Conservation (phyloP, 2,888 invertebrate genomes). For the Prenolepis imparis region DNA sequence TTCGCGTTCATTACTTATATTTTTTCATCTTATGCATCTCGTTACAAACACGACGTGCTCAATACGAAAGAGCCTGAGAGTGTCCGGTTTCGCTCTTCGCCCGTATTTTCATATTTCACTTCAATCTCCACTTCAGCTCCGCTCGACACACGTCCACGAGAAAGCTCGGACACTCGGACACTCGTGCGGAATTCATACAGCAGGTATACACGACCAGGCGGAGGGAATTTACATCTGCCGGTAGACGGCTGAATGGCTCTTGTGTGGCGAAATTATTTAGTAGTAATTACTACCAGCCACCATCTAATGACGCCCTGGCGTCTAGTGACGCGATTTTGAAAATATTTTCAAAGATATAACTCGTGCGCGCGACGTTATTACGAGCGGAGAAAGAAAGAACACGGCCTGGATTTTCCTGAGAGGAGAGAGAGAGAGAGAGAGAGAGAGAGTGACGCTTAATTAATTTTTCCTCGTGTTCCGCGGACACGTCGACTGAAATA, state of each 20-base stretch:
- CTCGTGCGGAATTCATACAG: constrained; percentile 84
- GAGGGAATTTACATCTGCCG: constrained; percentile 81
- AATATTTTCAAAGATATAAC: constrained; percentile 47
- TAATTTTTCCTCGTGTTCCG: constrained; percentile 47
- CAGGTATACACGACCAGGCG: constrained; percentile 71
- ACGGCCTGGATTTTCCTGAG: constrained; percentile 19
- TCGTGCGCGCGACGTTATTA: constrained; percentile 30
- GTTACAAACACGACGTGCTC: constrained; percentile 74
- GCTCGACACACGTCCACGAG: constrained; percentile 78
- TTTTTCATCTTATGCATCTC: constrained; percentile 74
- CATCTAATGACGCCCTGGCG: constrained; percentile 76
- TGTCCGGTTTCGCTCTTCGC: constrained; percentile 50
- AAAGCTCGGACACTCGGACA: constrained; percentile 83
- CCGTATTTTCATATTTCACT: constrained; percentile 84
- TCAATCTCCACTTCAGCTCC: constrained; percentile 83
- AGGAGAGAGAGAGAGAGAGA: constrained; percentile 30
- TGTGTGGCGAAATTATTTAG: constrained; percentile 83
- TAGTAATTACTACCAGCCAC: constrained; percentile 81
- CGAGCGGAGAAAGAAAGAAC: constrained; percentile 18
- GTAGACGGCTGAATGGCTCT: constrained; percentile 75
- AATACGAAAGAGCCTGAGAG: constrained; percentile 72
- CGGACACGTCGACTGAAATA: constrained; percentile 22
- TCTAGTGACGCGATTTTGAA: constrained; percentile 43
- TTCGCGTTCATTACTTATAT: constrained; percentile 75
- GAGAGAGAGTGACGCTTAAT: constrained; percentile 38